A percentile compares a stretch with the other conserved stretches of the same genome.
phyloP scores from a whole-genome alignment of 2,888 invertebrate genomes.

The Nasonovia ribisnigri region DNA sequence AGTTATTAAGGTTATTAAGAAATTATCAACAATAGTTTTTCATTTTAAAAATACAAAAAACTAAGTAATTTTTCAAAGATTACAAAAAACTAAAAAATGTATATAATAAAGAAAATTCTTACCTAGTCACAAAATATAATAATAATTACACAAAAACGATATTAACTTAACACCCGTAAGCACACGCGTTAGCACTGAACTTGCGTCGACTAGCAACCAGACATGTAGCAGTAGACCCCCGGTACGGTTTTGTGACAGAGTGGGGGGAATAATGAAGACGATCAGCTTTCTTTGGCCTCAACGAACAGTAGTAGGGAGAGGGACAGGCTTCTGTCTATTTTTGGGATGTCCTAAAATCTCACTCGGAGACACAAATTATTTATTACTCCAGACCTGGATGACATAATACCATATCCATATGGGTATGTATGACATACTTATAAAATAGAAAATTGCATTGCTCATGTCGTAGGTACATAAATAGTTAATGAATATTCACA shows the following conservation, averaged over 20 bases:
- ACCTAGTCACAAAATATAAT: slow-evolving; percentile 55
- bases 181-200: slow-evolving; percentile 65
- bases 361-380: slow-evolving; percentile 53
- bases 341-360: slow-evolving; percentile 63
- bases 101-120: slow-evolving; percentile 20
- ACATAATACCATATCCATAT: slow-evolving; percentile 49
- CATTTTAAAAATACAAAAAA: not conserved
- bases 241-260: not conserved
- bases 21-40: not conserved
- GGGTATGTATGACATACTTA: slow-evolving; percentile 43
- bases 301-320: slow-evolving; percentile 57
- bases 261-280: slow-evolving; percentile 54
- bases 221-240: slow-evolving; percentile 36
- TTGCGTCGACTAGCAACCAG: slow-evolving; percentile 62
- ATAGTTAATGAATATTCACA: not conserved
- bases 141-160: slow-evolving; percentile 48
- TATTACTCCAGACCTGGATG: slow-evolving; percentile 64
- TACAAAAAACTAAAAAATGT: not conserved
- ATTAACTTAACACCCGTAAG: slow-evolving; percentile 63
- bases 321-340: slow-evolving; percentile 63
- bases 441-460: slow-evolving; percentile 22
- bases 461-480: not conserved
- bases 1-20: not conserved
- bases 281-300: slow-evolving; percentile 67
- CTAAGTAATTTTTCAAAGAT: not conserved